phyloP scores from a whole-genome alignment of 2,797 vertebrate species.

The Enteromius argenteus region DNA sequence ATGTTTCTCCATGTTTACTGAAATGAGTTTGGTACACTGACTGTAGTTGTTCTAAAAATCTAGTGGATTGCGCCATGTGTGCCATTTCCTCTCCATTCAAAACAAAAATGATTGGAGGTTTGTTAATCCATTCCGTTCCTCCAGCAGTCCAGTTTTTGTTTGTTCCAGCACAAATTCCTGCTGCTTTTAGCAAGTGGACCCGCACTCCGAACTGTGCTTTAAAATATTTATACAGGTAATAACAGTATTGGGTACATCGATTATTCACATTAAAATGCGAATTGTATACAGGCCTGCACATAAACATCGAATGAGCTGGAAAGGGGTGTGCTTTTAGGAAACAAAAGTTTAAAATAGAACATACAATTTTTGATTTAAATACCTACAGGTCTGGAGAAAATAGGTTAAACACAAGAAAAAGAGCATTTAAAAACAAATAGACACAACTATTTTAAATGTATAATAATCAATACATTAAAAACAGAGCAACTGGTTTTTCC shows the following conservation, averaged over 20 bases:
- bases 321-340: slow-evolving; percentile 3
- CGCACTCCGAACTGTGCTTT: not conserved
- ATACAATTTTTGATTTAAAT: not conserved
- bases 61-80: not conserved
- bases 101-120: not conserved
- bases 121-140: not conserved
- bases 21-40: not conserved
- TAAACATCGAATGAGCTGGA: not conserved
- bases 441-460: not conserved
- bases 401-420: not conserved
- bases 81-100: not conserved
- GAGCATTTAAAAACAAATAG: not conserved
- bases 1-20: not conserved
- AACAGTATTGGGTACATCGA: not conserved
- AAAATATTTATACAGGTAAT: not conserved
- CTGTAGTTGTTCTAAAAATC: not conserved
- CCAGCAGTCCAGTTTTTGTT: slow-evolving; percentile 15
- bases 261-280: not conserved
- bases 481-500: not conserved
- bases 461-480: not conserved
- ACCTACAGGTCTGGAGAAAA: not conserved
- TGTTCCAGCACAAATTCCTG: not conserved
- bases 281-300: not conserved
- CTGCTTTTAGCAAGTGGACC: not conserved
- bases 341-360: not conserved